A percentile compares a stretch with the other conserved stretches of the same genome.
phyloP scores from a whole-genome alignment of 2,888 invertebrate species.

The Dorcus hopei region DNA sequence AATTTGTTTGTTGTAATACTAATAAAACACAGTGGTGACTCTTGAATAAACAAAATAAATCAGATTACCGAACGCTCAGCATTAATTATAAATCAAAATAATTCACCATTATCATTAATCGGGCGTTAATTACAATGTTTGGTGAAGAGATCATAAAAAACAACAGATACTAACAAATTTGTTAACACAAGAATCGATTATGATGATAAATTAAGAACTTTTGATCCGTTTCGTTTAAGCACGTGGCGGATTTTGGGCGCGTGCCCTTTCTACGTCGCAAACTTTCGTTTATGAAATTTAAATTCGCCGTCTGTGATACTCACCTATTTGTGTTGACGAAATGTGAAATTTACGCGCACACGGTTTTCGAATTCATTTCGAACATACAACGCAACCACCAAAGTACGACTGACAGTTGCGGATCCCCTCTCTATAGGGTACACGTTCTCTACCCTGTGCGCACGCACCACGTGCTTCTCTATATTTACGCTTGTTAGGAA shows the following conservation, averaged over 20 bases:
- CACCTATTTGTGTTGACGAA: conserved; percentile 22
- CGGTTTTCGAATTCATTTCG: conserved; percentile 27
- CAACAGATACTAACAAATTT: conserved; percentile 1
- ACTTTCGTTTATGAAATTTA: neutral
- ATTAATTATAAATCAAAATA: conserved; percentile 16
- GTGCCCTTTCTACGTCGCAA: neutral
- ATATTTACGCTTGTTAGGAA: too few species aligned
- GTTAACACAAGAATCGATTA: neutral
- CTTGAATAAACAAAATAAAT: conserved; percentile 19
- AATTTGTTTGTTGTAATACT: neutral
- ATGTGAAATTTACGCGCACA: conserved; percentile 19
- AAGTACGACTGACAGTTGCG: conserved; percentile 40
- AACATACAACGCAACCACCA: conserved; percentile 31
- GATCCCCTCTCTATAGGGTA: conserved; percentile 26
- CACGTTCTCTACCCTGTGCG: conserved; percentile 43
- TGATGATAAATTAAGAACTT: neutral
- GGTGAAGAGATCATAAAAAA: conserved; percentile 12
- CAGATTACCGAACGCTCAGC: conserved; percentile 10
- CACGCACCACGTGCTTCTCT: conserved; percentile 47
- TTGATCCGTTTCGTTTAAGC: neutral
- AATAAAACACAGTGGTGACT: conserved; percentile 10
- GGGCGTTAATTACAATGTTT: conserved; percentile 6
- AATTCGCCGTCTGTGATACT: neutral
- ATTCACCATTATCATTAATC: conserved; percentile 14
- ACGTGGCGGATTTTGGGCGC: neutral